phyloP scores from a whole-genome alignment of 2,797 vertebrate species.

The Acanthis flammea region DNA sequence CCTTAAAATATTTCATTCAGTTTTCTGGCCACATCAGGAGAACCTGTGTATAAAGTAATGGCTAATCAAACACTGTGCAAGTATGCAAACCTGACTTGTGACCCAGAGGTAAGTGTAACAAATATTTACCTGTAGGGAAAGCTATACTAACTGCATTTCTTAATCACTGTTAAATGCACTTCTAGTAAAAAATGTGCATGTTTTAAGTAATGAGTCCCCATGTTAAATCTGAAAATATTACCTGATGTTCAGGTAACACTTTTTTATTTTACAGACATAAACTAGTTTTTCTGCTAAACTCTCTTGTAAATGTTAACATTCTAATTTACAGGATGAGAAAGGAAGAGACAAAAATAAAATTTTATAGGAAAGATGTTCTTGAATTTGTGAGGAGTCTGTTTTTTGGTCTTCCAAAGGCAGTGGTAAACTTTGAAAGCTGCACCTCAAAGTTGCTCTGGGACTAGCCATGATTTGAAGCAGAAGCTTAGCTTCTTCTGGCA shows the following conservation, averaged over 20 bases:
- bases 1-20: slow-evolving; percentile 78
- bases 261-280: not conserved
- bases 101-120: slow-evolving; percentile 80
- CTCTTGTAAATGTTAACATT: not conserved
- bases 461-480: not conserved
- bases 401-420: not conserved
- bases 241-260: not conserved
- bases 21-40: slow-evolving; percentile 91
- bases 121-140: not conserved
- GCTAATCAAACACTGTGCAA: slow-evolving; percentile 82
- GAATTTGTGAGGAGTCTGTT: not conserved
- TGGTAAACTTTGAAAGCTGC: not conserved
- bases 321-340: not conserved
- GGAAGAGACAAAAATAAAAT: not conserved
- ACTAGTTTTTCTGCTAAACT: not conserved
- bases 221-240: not conserved
- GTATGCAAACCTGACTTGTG: slow-evolving; percentile 87
- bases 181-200: not conserved
- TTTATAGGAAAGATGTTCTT: not conserved
- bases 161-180: not conserved
- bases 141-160: not conserved
- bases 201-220: not conserved
- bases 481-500: not conserved
- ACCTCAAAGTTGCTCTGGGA: not conserved
- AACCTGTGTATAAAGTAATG: slow-evolving; percentile 90